Evolutionary conservation across 2,888 invertebrate genomes (phyloP).

Genomic region (Tetramorium bicarinatum): DNA sequence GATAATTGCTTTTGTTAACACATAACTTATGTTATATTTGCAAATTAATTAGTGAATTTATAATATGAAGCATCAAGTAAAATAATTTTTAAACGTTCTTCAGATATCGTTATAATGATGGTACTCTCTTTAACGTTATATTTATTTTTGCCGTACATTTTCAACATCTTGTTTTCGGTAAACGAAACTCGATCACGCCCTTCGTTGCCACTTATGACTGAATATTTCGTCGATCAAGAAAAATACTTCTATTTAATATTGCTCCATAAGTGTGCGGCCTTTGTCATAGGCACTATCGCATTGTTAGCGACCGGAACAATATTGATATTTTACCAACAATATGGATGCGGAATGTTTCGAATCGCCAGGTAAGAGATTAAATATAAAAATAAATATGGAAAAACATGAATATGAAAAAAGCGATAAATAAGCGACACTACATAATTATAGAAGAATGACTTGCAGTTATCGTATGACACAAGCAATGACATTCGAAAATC

Average conservation of each 20-base stretch:
- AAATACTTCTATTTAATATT: neutral
- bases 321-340: neutral
- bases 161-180: neutral
- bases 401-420: neutral
- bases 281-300: neutral
- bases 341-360: slow-evolving; percentile 23
- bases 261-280: neutral
- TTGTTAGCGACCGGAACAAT: neutral
- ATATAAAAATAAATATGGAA: neutral
- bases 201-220: neutral
- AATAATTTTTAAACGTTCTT: neutral
- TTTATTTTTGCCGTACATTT: neutral
- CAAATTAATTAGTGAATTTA: neutral
- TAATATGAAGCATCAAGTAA: neutral
- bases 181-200: neutral
- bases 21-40: neutral
- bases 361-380: slow-evolving; percentile 14
- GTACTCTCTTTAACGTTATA: neutral
- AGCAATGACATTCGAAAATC: neutral
- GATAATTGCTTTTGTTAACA: neutral
- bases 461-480: slow-evolving; percentile 24
- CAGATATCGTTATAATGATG: neutral
- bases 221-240: slow-evolving; percentile 27
- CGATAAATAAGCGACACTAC: neutral
- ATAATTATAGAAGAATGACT: neutral